Evolutionary conservation across 1,140 invertebrate genomes (phyloP).

Genomic region (Euura saliciscinereae): DNA sequence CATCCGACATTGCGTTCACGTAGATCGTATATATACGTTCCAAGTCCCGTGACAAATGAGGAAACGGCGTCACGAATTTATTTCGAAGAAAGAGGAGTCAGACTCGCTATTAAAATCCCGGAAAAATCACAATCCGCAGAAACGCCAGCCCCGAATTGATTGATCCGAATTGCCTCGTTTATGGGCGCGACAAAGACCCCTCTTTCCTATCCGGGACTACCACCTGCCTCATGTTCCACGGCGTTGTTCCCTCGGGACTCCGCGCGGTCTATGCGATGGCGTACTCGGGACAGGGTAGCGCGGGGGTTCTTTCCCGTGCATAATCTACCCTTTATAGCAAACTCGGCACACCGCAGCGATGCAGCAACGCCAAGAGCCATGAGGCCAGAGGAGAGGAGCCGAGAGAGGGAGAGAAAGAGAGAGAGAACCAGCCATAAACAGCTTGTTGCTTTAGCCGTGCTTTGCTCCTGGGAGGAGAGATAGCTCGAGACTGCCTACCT

Average conservation of each 20-base stretch:
- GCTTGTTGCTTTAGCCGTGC: constrained; percentile 59
- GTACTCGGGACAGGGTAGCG: constrained; percentile 29
- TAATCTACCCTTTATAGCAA: constrained; percentile 29
- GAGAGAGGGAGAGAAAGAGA: constrained; percentile 16
- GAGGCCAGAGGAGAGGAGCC: not conserved
- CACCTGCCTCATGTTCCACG: no score
- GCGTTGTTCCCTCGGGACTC: no score
- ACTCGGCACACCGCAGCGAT: not conserved
- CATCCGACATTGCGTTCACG: not conserved
- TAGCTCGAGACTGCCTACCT: constrained; percentile 8
- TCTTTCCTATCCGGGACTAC: no score
- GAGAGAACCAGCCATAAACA: constrained; percentile 55
- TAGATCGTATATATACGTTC: not conserved
- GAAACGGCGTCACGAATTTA: not conserved
- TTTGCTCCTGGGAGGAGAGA: constrained; percentile 26
- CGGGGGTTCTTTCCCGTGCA: constrained; percentile 34
- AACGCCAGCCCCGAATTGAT: no score
- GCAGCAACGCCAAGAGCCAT: not conserved
- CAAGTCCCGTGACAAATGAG: not conserved
- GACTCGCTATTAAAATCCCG: no score
- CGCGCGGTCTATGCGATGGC: constrained; percentile 18
- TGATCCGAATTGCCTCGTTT: no score
- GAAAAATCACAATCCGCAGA: no score
- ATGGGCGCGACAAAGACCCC: no score
- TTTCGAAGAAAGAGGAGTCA: not conserved